phyloP scores from a whole-genome alignment of 2,113 vertebrate species.

The Toxotes chatareus region DNA sequence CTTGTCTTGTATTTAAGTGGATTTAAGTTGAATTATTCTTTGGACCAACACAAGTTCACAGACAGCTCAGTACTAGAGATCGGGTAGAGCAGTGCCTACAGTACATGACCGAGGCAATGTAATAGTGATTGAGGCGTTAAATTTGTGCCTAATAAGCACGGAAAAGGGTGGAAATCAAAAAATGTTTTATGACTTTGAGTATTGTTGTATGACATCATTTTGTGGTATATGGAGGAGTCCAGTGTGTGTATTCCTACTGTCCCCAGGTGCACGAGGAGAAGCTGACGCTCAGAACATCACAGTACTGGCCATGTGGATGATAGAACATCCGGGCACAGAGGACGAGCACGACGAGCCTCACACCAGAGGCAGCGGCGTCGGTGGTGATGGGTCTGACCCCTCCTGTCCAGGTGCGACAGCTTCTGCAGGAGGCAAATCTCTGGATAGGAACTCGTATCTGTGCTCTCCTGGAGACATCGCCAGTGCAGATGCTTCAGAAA shows the following conservation, averaged over 20 bases:
- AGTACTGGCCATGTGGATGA: constrained; percentile 99
- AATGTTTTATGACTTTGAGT: too few species aligned
- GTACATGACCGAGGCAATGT: too few species aligned
- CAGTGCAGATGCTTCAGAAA: constrained; percentile 90
- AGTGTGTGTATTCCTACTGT: background rate
- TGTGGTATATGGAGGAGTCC: background rate
- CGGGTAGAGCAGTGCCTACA: too few species aligned
- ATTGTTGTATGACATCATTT: too few species aligned
- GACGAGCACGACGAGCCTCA: constrained; percentile 90
- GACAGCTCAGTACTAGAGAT: background rate
- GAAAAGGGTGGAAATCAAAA: too few species aligned
- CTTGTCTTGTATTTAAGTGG: background rate
- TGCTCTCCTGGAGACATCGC: constrained; percentile 91
- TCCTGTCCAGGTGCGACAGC: constrained; percentile 81
- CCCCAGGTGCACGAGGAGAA: constrained; percentile 92
- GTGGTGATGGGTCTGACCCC: constrained; percentile 76
- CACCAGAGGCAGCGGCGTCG: constrained; percentile 52
- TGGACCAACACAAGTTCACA: background rate
- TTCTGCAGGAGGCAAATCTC: constrained; percentile 86
- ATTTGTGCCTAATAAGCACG: too few species aligned
- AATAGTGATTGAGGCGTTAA: too few species aligned
- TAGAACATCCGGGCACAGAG: constrained; percentile 93
- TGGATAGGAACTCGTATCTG: constrained; percentile 87
- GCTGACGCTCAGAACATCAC: constrained; percentile 98
- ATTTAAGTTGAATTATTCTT: background rate